Base-by-base conservation (phyloP, 2,113 vertebrate genomes). In the Barnardius zonarius region DNA sequence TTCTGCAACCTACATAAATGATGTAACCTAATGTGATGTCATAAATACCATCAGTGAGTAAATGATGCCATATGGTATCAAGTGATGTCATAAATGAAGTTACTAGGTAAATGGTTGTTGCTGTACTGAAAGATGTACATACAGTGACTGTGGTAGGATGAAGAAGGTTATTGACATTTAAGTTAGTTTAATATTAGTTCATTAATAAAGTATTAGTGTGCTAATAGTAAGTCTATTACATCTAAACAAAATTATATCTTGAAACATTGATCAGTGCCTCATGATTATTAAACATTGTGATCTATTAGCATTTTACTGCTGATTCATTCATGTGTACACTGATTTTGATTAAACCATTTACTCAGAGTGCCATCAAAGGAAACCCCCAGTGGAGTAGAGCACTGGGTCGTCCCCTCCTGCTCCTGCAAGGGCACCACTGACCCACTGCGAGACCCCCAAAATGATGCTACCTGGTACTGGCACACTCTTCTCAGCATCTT, bases 321-420 rank as follows among this genome's bases (percentile, higher is more conserved):
- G 19, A 31, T 70, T 43, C 59, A 35, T 18, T 92, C 54, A 20
- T 8, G 7, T 5, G 4, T 7, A 39, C 57, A 30, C 8, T 1
- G 4, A n/a, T 74, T 70, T 33, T 35, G 54, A 86, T 72, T 6
- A 22, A 84, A 7, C 2, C 0, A 57, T 80, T 83, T 16, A 80
- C 52, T 46, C 31, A n/a, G 63, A 59, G 15, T 5, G 5, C 52
- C 13, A 31, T 43, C 57, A 61, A 39, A 67, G 86, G 48, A 72
- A 87, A 30, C 9, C 5, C 17, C 9, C 2, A 3, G 20, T 35
- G 39, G 63, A 77, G 76, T 0, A 0, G 20, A 48, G 44, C 44
- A 1, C 1, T 4, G 23, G 33, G 24, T 25, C 0, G 0, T 43
- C 12, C 11, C 17, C 27, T 64, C 30, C 17, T 1, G 0, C 44